These are phyloP conservation scores for Myotis brandtii DNA, from an alignment of 2,113 vertebrate species.

Conservation along the genomic window DNA sequence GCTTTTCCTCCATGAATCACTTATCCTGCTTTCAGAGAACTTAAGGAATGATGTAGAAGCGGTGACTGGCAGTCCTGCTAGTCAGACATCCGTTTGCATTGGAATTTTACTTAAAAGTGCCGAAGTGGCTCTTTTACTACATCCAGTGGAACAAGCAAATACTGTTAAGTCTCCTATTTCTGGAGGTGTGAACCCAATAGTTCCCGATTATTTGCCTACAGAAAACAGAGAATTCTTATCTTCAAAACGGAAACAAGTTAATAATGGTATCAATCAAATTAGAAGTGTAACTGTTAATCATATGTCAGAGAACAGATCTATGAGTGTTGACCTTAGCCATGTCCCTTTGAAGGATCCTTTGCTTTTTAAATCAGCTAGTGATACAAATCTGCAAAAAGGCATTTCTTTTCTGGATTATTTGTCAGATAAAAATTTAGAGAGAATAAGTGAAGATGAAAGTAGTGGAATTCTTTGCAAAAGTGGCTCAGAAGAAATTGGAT, in stretches of 20 bases:
- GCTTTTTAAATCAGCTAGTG: constrained; percentile 88
- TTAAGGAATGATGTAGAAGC: constrained; percentile 93
- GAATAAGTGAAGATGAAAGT: constrained; percentile 86
- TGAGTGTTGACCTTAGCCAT: constrained; percentile 85
- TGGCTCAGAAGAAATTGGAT: constrained; percentile 83
- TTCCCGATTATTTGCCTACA: constrained; percentile 89
- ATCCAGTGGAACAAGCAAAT: constrained; percentile 88
- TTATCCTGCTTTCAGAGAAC: constrained; percentile 93
- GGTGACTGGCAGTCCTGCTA: constrained; percentile 88
- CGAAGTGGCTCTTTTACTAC: constrained; percentile 94
- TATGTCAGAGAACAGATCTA: constrained; percentile 81
- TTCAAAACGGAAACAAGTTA: constrained; percentile 82
- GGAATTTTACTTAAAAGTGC: constrained; percentile 94
- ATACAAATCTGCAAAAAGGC: constrained; percentile 85
- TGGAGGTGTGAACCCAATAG: constrained; percentile 85
- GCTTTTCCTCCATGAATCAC: constrained; percentile 93
- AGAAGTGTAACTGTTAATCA: constrained; percentile 74
- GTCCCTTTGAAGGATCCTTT: constrained; percentile 88
- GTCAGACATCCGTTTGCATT: constrained; percentile 89
- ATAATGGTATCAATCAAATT: constrained; percentile 64
- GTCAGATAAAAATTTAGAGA: constrained; percentile 87
- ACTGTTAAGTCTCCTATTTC: constrained; percentile 83
- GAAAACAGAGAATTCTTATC: constrained; percentile 88
- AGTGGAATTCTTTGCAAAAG: constrained; percentile 84
- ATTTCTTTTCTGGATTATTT: constrained; percentile 84